Base-by-base conservation (phyloP, 2,113 vertebrate species). In the Prolemur simus region DNA sequence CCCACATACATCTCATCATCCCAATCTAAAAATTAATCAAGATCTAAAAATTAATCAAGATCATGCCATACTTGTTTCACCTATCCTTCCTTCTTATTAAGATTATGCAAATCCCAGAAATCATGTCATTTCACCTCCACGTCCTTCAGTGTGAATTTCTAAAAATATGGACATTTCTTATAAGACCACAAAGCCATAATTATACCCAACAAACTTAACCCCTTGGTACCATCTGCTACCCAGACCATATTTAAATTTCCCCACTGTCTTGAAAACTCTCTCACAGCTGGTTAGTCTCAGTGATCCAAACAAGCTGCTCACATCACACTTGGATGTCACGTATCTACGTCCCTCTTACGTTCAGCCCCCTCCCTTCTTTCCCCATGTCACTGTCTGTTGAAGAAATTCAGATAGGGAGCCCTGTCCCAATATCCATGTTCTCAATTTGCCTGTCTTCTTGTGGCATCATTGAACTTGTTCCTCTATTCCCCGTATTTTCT, bases 81-180 rank as follows among this genome's bases (percentile, higher is more conserved):
- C 5, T 18, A 11, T 37, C 8, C 37, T 66, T 73, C 45, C 60
- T 63, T 76, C n/a, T 15, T 71, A 73, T 58, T 76, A 91, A 52
- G 29, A 81, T 29, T 54, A 71, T 81, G 60, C 12, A 86, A 92
- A 83, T 87, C n/a, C 56, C 27, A 94, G 89, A 81, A 89, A 88
- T 89, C 42, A 74, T 42, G 27, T 73, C 68, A 92, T 34, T 45
- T 93, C 25, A 74, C 14, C 9, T n/a, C 54, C 73, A 89, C 0
- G 54, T 12, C n/a, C 10, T 86, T 91, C 9, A 71, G 25, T 60
- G 80, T 68, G 7, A 87, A 93, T 86, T 91, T 95, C 42, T 86
- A 85, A 84, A 91, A 94, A 66, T 60, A 81, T 34, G 56, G 34
- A 69, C 47, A 76, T 90, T 87, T 89, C 69, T 92, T 76, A 87